Evolutionary conservation across 2,888 invertebrate species (phyloP).

Genomic region (Ophion costatus): DNA sequence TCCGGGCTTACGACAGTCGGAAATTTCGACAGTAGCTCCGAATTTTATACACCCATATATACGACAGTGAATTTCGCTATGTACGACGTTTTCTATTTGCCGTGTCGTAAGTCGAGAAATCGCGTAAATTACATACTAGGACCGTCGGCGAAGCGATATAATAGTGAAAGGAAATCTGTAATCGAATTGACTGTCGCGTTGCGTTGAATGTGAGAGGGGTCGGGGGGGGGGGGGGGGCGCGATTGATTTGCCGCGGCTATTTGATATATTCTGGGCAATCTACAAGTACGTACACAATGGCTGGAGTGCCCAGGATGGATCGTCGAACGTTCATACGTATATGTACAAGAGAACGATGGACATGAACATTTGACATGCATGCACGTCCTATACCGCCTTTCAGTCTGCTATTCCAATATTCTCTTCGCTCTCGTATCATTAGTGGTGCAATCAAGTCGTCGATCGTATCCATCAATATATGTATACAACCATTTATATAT

Average conservation of each 20-base stretch:
- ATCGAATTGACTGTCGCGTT: slow-evolving; percentile 34
- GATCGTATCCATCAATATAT: slow-evolving; percentile 36
- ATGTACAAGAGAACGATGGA: slow-evolving; percentile 27
- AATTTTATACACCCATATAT: background rate
- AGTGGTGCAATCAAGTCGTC: slow-evolving; percentile 57
- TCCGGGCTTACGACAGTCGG: background rate
- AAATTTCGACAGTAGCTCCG: background rate
- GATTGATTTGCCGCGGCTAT: slow-evolving; percentile 19
- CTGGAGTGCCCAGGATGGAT: background rate
- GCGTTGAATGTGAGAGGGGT: slow-evolving; percentile 5
- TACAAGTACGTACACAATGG: background rate
- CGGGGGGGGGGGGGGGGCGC: background rate
- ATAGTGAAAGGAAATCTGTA: slow-evolving; percentile 48
- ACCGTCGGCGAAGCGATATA: background rate
- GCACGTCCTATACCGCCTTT: slow-evolving; percentile 46
- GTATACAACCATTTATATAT: background rate
- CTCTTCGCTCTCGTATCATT: slow-evolving; percentile 56
- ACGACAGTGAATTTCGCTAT: background rate
- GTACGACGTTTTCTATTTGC: slow-evolving; percentile 8
- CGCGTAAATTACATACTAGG: slow-evolving; percentile 18
- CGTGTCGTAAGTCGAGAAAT: slow-evolving; percentile 13
- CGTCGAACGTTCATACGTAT: slow-evolving; percentile 11
- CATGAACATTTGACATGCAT: slow-evolving; percentile 47
- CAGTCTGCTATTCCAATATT: slow-evolving; percentile 58
- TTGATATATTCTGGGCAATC: slow-evolving; percentile 14